Percentiles rank a stretch among this genome's conserved stretches.
Evolutionary conservation across 2,797 vertebrate genomes (phyloP).

Genomic region (Sebastes baramenuke): DNA sequence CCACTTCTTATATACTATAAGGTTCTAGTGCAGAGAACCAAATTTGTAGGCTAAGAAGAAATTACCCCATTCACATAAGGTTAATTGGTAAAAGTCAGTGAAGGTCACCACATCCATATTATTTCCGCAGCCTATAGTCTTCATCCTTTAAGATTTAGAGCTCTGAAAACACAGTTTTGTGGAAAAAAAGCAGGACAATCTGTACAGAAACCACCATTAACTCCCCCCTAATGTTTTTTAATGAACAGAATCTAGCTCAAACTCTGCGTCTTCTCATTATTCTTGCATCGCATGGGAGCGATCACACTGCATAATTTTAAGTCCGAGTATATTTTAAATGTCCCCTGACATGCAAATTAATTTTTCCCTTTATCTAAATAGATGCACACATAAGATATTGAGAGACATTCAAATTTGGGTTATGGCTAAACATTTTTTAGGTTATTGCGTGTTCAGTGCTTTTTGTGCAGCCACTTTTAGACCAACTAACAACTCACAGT

Average conservation of each 20-base stretch:
- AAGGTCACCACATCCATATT: slow-evolving; percentile 7
- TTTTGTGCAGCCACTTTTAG: slow-evolving; percentile 7
- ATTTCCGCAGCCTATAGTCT: not conserved
- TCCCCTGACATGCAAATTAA: slow-evolving; percentile 3
- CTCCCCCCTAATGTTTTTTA: slow-evolving; percentile 40
- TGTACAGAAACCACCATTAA: slow-evolving; percentile 5
- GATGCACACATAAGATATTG: slow-evolving; percentile 19
- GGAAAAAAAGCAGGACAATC: slow-evolving; percentile 4
- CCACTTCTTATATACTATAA: not conserved
- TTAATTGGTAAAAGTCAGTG: not conserved
- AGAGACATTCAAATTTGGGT: slow-evolving; percentile 14
- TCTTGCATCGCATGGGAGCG: slow-evolving; percentile 42
- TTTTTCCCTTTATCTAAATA: slow-evolving; percentile 34
- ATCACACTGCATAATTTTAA: slow-evolving; percentile 33
- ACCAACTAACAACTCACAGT: not conserved
- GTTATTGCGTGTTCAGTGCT: not conserved
- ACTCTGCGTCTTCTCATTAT: slow-evolving; percentile 51
- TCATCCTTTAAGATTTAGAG: not conserved
- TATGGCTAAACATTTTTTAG: not conserved
- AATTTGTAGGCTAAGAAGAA: not conserved
- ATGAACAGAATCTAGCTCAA: slow-evolving; percentile 38
- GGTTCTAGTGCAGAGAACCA: not conserved
- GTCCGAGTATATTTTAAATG: slow-evolving; percentile 37
- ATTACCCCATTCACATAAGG: not conserved
- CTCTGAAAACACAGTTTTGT: not conserved